Evolutionary conservation across 2,888 invertebrate genomes (phyloP).

Genomic region (Belgica antarctica): DNA sequence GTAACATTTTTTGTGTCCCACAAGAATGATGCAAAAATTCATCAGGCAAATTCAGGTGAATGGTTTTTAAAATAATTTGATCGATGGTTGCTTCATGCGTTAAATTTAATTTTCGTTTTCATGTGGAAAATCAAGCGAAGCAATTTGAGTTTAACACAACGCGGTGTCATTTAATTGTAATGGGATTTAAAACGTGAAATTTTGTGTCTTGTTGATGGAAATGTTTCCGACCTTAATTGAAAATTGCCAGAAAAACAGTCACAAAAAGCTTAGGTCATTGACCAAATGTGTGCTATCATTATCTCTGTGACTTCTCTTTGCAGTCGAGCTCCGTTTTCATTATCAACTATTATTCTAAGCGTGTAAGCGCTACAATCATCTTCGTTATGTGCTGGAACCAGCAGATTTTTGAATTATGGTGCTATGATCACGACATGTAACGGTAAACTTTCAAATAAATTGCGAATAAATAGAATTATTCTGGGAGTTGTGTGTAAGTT

Average conservation of each 20-base stretch:
- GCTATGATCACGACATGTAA: background rate
- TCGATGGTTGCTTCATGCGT: background rate
- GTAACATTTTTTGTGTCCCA: background rate
- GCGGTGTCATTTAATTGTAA: background rate
- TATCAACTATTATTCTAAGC: slow-evolving; percentile 1
- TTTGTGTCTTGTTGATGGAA: too few species aligned
- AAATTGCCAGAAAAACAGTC: too few species aligned
- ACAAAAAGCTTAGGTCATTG: background rate
- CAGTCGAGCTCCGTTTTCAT: slow-evolving; percentile 3
- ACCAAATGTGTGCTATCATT: background rate
- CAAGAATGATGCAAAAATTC: slow-evolving; percentile 6
- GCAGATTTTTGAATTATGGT: background rate
- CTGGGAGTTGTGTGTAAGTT: too few species aligned
- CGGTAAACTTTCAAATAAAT: background rate
- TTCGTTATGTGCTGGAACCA: background rate
- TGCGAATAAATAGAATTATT: too few species aligned
- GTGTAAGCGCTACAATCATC: background rate
- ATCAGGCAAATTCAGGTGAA: slow-evolving; percentile 11
- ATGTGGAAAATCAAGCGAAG: background rate
- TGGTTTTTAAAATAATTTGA: background rate
- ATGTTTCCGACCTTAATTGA: background rate
- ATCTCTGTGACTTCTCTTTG: background rate
- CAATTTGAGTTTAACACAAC: background rate
- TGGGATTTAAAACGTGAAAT: background rate
- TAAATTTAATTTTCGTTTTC: background rate